phyloP scores from a whole-genome alignment of 1,140 invertebrate species.

The Dendroctonus ponderosae region DNA sequence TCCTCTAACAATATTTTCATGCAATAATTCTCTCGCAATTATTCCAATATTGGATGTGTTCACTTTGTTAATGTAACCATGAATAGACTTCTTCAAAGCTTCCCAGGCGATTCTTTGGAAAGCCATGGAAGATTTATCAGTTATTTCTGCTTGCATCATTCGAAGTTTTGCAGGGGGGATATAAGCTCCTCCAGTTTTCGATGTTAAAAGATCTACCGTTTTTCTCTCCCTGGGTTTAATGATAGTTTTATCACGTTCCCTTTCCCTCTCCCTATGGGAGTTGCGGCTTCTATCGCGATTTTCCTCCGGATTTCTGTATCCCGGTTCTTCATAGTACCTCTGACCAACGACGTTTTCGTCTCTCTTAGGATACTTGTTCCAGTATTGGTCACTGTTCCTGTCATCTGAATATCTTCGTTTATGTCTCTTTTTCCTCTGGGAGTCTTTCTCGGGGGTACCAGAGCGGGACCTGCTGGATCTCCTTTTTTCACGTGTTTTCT shows the following conservation, averaged over 20 bases:
- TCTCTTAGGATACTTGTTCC: conserved; percentile 50
- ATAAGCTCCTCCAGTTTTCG: conserved; percentile 93
- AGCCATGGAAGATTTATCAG: conserved; percentile 86
- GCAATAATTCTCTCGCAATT: conserved; percentile 88
- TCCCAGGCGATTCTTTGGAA: conserved; percentile 99
- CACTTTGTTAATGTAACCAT: conserved; percentile 97
- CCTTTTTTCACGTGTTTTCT: conserved; percentile 5
- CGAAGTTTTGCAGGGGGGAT: conserved; percentile 95
- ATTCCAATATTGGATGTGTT: conserved; percentile 93
- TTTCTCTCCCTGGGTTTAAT: conserved; percentile 53
- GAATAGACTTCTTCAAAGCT: conserved; percentile 98
- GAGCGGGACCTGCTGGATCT: conserved; percentile 7
- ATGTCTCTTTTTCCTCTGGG: conserved; percentile 7
- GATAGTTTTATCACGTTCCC: conserved; percentile 28
- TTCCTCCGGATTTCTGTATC: conserved; percentile 12
- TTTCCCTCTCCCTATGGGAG: not conserved
- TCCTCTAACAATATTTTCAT: conserved; percentile 95
- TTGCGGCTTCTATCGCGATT: conserved; percentile 14
- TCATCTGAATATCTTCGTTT: conserved; percentile 1
- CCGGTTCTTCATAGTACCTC: conserved; percentile 41
- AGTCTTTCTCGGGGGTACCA: conserved; percentile 2
- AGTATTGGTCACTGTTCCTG: conserved; percentile 48
- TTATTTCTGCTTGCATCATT: conserved; percentile 92
- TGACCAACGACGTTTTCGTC: conserved; percentile 42
- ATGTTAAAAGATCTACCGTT: conserved; percentile 73